Conservation (phyloP, 1,140 invertebrate genomes). For the Cataglyphis hispanica region DNA sequence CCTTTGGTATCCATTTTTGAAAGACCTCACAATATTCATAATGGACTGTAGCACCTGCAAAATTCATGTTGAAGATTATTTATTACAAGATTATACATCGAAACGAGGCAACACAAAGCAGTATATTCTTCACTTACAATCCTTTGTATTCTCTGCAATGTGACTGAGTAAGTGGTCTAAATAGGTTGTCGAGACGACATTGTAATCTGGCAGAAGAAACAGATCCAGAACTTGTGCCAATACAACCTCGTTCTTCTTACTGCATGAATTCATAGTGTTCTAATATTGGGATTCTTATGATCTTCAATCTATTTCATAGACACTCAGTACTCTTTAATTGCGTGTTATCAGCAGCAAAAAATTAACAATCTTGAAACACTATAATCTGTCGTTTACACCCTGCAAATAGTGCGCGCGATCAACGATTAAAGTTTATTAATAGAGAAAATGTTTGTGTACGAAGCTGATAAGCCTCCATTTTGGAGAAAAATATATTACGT, state of each 20-base stretch:
- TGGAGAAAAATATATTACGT: background rate
- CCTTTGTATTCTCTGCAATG: conserved; percentile 76
- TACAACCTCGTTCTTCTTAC: conserved; percentile 59
- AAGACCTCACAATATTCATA: conserved; percentile 72
- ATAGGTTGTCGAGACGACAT: conserved; percentile 81
- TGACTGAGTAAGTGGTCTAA: conserved; percentile 83
- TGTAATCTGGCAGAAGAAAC: conserved; percentile 82
- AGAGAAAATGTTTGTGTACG: background rate
- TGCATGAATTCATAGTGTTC: conserved; percentile 54
- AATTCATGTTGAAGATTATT: conserved; percentile 19
- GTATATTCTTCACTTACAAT: conserved; percentile 74
- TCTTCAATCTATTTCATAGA: background rate
- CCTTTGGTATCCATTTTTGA: conserved; percentile 79
- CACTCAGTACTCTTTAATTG: background rate
- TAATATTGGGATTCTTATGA: background rate
- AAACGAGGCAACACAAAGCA: background rate
- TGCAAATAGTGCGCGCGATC: background rate
- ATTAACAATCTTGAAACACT: background rate
- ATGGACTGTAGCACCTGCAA: conserved; percentile 63
- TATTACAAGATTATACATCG: background rate
- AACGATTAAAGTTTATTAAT: background rate
- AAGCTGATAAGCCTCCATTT: conserved; percentile 16
- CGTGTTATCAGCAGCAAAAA: background rate
- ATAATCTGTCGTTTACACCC: background rate
- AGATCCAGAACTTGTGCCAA: conserved; percentile 82